A percentile compares a stretch with the other conserved stretches of the same genome.
phyloP scores from a whole-genome alignment of 53 echinoderm and acorn worm genomes.

The Antedon mediterranea region DNA sequence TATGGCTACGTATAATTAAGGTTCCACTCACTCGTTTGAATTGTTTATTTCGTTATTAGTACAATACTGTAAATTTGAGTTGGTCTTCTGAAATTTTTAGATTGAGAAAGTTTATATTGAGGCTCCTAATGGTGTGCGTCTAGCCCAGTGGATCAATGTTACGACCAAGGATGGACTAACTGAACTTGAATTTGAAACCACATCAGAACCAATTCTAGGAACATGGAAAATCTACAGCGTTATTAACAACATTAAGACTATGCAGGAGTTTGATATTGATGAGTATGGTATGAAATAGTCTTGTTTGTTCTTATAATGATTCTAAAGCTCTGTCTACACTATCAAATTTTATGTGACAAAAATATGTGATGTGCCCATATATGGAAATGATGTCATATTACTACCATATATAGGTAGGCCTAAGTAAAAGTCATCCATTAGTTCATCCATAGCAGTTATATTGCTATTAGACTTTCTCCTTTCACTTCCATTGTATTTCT shows the following conservation, averaged over 20 bases:
- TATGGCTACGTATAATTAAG: too few relatives aligned
- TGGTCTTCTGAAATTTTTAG: slow-evolving; percentile 5
- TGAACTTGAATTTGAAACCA: slow-evolving; percentile 53
- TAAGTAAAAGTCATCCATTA: too few relatives aligned
- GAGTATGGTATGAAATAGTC: slow-evolving; percentile 62
- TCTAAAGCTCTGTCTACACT: background rate
- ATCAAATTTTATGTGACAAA: too few relatives aligned
- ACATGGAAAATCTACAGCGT: slow-evolving; percentile 54
- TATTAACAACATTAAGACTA: slow-evolving; percentile 19
- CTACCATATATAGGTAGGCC: too few relatives aligned
- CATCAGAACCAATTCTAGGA: slow-evolving; percentile 56
- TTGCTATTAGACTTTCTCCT: too few relatives aligned
- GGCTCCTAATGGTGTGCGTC: slow-evolving; percentile 41
- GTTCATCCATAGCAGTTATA: too few relatives aligned
- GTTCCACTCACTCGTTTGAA: too few relatives aligned
- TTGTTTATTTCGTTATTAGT: too few relatives aligned
- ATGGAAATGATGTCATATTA: too few relatives aligned
- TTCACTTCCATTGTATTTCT: too few relatives aligned
- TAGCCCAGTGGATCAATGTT: slow-evolving; percentile 67
- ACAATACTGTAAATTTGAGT: too few relatives aligned
- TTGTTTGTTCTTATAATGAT: background rate
- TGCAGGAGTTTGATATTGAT: slow-evolving; percentile 53
- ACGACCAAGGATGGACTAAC: slow-evolving; percentile 51
- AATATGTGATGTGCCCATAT: too few relatives aligned
- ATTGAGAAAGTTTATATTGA: slow-evolving; percentile 63